Conservation (phyloP, 2,113 vertebrate genomes). For the Malaclemys terrapin region DNA sequence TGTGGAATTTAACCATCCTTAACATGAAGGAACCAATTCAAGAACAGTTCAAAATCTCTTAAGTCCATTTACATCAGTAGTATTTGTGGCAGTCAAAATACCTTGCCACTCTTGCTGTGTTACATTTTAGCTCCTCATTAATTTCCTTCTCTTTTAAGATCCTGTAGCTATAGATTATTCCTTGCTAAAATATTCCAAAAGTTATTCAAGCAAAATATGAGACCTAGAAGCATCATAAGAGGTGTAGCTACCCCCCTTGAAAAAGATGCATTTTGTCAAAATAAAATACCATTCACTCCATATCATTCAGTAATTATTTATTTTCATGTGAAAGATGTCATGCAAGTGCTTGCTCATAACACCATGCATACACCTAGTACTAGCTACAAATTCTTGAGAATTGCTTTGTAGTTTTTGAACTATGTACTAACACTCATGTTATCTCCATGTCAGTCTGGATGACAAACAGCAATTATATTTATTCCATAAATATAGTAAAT, state of each 20-base stretch:
- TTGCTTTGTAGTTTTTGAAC: neutral
- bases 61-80: neutral
- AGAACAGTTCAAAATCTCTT: neutral
- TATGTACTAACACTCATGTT: neutral
- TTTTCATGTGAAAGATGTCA: neutral
- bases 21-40: neutral
- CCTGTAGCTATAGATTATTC: neutral
- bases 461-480: neutral
- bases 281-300: neutral
- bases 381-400: neutral
- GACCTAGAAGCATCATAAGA: neutral
- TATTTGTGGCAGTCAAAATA: neutral
- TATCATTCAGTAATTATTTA: neutral
- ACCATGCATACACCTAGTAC: neutral
- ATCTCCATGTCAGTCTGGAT: neutral
- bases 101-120: neutral
- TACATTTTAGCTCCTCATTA: neutral
- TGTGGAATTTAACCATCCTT: neutral
- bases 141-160: neutral
- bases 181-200: neutral
- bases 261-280: neutral
- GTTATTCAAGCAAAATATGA: neutral
- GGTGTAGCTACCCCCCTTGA: neutral
- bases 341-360: neutral
- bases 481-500: fast-evolving